A percentile compares a stretch with the other conserved stretches of the same genome.
Evolutionary conservation across 2,888 invertebrate genomes (phyloP).

Genomic region (Petrophora chlorosata): DNA sequence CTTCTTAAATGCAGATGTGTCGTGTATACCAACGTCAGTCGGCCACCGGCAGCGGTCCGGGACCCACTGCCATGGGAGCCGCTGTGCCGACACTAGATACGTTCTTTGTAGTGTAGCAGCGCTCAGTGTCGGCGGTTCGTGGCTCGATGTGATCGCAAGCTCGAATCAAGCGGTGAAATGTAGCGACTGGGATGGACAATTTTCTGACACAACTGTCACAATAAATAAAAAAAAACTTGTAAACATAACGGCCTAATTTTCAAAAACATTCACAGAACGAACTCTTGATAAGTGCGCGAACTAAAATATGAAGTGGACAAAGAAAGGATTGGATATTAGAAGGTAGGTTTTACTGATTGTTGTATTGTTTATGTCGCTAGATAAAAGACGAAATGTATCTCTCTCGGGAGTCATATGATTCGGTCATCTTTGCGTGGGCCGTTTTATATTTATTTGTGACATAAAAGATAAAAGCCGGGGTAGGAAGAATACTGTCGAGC

Average conservation of each 20-base stretch:
- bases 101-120: slow-evolving; percentile 67
- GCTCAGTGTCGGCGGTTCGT: slow-evolving; percentile 55
- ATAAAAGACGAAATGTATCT: slow-evolving; percentile 18
- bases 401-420: slow-evolving; percentile 17
- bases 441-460: slow-evolving; percentile 22
- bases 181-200: slow-evolving; percentile 30
- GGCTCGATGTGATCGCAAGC: slow-evolving; percentile 52
- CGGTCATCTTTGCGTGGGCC: slow-evolving; percentile 27
- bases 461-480: slow-evolving; percentile 23
- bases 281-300: slow-evolving; percentile 64
- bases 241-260: slow-evolving; percentile 18
- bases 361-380: slow-evolving; percentile 28
- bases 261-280: slow-evolving; percentile 24
- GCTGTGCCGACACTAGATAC: slow-evolving; percentile 50
- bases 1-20: slow-evolving; percentile 84
- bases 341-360: slow-evolving; percentile 57
- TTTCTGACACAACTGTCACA: slow-evolving; percentile 10
- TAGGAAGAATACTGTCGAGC: slow-evolving; percentile 11
- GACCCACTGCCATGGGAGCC: slow-evolving; percentile 63
- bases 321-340: slow-evolving; percentile 68
- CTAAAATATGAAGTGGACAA: slow-evolving; percentile 76
- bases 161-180: slow-evolving; percentile 37
- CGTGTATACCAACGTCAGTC: slow-evolving; percentile 80
- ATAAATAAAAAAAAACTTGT: slow-evolving; percentile 7
- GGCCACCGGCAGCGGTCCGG: slow-evolving; percentile 70